Evolutionary conservation across 2,888 invertebrate genomes (phyloP).

Genomic region (Spodoptera exigua): DNA sequence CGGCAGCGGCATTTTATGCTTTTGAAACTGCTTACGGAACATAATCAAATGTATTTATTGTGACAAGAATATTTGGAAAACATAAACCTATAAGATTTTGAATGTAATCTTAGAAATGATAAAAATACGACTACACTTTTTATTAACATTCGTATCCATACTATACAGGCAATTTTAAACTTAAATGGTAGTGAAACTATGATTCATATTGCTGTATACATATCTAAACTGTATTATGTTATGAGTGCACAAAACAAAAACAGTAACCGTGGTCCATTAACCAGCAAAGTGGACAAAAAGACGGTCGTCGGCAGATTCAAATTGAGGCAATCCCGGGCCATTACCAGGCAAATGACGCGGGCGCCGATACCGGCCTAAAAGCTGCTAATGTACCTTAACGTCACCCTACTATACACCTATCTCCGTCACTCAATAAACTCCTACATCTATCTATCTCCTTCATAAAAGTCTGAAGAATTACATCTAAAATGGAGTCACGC

Average conservation of each 20-base stretch:
- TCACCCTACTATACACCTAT: constrained; percentile 63
- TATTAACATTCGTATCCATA: constrained; percentile 5
- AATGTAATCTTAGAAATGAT: constrained; percentile 12
- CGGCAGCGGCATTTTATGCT: constrained; percentile 63
- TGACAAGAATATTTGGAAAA: constrained; percentile 33
- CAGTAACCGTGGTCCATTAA: constrained; percentile 69
- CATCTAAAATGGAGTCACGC: constrained; percentile 78
- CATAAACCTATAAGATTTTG: constrained; percentile 9
- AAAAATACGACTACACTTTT: constrained; percentile 4
- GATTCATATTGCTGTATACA: constrained; percentile 32
- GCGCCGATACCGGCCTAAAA: constrained; percentile 78
- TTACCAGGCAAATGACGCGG: constrained; percentile 81
- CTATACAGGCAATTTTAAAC: constrained; percentile 1
- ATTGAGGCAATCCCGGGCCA: constrained; percentile 80
- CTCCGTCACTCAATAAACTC: constrained; percentile 61
- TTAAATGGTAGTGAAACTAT: constrained; percentile 13
- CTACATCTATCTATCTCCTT: constrained; percentile 62
- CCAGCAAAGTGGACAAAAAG: constrained; percentile 66
- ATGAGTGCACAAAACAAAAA: constrained; percentile 40
- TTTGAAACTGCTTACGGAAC: constrained; percentile 43
- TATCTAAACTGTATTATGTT: constrained; percentile 24
- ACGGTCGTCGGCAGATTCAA: constrained; percentile 75
- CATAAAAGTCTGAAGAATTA: constrained; percentile 68
- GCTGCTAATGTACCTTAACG: constrained; percentile 79
- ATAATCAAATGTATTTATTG: constrained; percentile 32